Base-by-base conservation (phyloP, 1,140 invertebrate genomes). In the Paramacrobiotus metropolitanus region DNA sequence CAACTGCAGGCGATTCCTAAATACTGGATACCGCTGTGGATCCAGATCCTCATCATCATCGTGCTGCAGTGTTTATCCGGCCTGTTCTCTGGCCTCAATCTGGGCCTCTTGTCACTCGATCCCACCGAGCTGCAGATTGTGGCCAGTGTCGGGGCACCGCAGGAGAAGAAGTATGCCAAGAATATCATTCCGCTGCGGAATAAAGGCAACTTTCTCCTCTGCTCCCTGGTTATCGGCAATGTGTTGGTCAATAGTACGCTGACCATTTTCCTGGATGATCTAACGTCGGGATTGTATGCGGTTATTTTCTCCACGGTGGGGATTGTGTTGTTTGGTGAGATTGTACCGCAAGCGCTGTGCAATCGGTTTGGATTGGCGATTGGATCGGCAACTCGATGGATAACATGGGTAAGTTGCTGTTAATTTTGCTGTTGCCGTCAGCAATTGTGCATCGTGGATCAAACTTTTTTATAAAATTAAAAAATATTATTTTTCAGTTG, bases 241-340 rank as follows among this genome's bases (percentile, higher is more conserved):
- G 94, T 98, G 31, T 80, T 96, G 62, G 94, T 98, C 3, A 98
- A 98, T 75, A 92, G 87, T 1, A 85, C 87, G 20, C 85, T 97
- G 67, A 95, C 94, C 1, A 94, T 98, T 73, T 73, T 97, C 15
- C 73, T 98, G 70, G 94, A 97, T 71, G 85, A 88, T 68, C 72
- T 98, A 63, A 92, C 90, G 21, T 90, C 88, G 31, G 81, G 82
- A 3, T 62, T 80, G 30, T 40, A 40, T 64, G 91, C 93, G 31
- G 60, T 70, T n/a, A 59, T 71, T 29, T 82, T 81, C 63, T 88
- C 92, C 1, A 95, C 91, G 1, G 70, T 94, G 61, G 81, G 84
- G 21, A 98, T 97, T 71, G 93, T 97, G 40, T 79, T 97, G 29
- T 85, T 95, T 73, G 94, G 93, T 67, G 93, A 98, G 80, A 97